Conservation (phyloP, 2,113 vertebrate genomes). For the Smithornis capensis region DNA sequence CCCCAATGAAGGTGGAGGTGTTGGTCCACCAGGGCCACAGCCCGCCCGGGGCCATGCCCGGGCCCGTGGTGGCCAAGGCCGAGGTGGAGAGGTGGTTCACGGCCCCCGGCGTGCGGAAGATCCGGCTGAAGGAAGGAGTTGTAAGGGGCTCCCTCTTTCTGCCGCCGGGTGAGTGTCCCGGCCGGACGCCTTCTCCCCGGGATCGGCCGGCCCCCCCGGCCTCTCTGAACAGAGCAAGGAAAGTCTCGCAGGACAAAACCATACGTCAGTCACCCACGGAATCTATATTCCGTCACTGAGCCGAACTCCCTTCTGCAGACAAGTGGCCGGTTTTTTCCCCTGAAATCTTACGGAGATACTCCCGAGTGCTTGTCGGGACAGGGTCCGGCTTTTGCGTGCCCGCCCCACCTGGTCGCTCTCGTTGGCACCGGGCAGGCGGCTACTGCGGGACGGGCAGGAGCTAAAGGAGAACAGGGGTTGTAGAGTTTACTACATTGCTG, state of each 20-base stretch:
- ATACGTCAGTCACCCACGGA: accelerated
- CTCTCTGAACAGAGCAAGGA: background rate
- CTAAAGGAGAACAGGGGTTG: accelerated
- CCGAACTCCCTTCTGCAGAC: background rate
- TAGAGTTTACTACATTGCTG: background rate
- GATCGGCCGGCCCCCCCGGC: background rate
- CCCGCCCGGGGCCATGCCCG: background rate
- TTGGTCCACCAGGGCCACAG: slow-evolving; percentile 46
- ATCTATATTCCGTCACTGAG: accelerated
- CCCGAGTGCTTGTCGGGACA: background rate
- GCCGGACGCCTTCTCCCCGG: background rate
- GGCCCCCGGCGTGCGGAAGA: slow-evolving; percentile 47
- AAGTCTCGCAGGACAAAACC: background rate
- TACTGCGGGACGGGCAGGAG: background rate
- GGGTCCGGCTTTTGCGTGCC: accelerated
- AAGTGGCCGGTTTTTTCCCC: background rate
- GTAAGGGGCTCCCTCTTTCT: slow-evolving; percentile 66
- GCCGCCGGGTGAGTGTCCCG: slow-evolving; percentile 53
- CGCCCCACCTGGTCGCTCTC: accelerated
- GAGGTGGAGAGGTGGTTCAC: slow-evolving; percentile 48
- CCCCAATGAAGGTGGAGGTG: slow-evolving; percentile 58
- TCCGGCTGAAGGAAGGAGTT: slow-evolving; percentile 52
- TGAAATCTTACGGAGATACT: accelerated
- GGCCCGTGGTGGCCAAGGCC: slow-evolving; percentile 42
- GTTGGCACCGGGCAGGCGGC: background rate